These are phyloP conservation scores for Galerucella calmariensis DNA, from an alignment of 2,888 invertebrate species.

Conservation along the genomic window DNA sequence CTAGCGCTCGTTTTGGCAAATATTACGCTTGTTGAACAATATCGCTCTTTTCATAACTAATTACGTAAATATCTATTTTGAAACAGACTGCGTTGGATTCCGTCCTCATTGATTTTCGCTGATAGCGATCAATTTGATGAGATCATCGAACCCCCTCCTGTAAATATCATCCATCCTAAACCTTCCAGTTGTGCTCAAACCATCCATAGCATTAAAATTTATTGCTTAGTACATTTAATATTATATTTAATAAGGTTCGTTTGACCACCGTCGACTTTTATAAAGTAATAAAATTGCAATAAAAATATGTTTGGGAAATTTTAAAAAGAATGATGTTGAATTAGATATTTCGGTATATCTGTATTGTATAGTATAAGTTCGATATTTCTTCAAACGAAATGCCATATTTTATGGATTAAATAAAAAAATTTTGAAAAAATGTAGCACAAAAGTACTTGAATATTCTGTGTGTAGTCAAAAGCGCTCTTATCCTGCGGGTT, in stretches of 20 bases:
- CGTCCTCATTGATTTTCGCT: constrained; percentile 73
- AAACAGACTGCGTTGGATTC: constrained; percentile 70
- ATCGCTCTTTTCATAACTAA: too few relatives aligned
- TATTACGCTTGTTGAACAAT: too few relatives aligned
- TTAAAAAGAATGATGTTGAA: neutral
- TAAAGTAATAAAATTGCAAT: constrained; percentile 37
- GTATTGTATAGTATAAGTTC: too few relatives aligned
- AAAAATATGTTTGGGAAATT: constrained; percentile 21
- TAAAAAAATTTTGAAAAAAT: too few relatives aligned
- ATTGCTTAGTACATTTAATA: constrained; percentile 45
- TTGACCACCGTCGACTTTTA: constrained; percentile 33
- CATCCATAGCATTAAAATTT: constrained; percentile 48
- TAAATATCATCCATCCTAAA: constrained; percentile 76
- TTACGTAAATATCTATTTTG: constrained; percentile 7
- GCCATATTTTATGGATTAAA: too few relatives aligned
- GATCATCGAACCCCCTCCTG: constrained; percentile 75
- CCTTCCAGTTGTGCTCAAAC: constrained; percentile 64
- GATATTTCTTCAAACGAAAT: too few relatives aligned
- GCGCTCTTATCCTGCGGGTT: too few relatives aligned
- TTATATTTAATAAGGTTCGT: constrained; percentile 27
- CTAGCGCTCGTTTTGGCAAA: too few relatives aligned
- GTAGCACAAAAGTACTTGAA: too few relatives aligned
- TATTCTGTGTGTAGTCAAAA: neutral
- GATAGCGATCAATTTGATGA: constrained; percentile 74
- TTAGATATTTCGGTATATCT: too few relatives aligned